These are phyloP conservation scores for Ferdinandea cuprea DNA, from an alignment of 2,888 invertebrate species.

Conservation along the genomic window DNA sequence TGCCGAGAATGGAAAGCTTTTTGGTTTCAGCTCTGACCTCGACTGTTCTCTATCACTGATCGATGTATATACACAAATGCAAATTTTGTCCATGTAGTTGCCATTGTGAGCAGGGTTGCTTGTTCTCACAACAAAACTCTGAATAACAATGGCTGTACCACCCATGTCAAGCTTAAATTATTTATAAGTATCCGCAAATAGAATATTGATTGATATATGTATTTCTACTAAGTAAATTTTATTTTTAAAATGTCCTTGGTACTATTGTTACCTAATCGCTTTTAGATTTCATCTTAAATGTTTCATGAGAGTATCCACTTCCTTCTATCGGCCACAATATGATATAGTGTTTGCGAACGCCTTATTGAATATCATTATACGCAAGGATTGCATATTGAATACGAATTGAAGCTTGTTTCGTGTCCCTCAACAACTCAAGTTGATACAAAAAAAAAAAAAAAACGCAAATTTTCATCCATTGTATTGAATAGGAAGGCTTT, in stretches of 20 bases:
- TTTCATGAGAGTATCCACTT: conserved; percentile 21
- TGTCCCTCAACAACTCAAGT: conserved; percentile 30
- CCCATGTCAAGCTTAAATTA: too few species aligned
- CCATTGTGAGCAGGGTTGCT: too few species aligned
- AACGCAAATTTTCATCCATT: conserved; percentile 29
- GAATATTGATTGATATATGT: not conserved
- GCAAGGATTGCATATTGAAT: conserved; percentile 64
- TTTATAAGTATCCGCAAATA: too few species aligned
- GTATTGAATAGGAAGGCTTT: conserved; percentile 53
- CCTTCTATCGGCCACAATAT: conserved; percentile 41
- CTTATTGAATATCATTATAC: conserved; percentile 66
- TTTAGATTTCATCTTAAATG: conserved; percentile 58
- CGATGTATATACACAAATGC: too few species aligned
- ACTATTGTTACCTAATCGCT: conserved; percentile 62
- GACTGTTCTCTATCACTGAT: too few species aligned
- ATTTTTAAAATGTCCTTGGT: conserved; percentile 13
- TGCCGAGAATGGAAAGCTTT: too few species aligned
- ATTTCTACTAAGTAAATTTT: not conserved
- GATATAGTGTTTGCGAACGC: conserved; percentile 45
- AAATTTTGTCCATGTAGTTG: too few species aligned
- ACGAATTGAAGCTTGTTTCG: conserved; percentile 51
- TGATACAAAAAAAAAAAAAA: conserved; percentile 43
- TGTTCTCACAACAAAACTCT: too few species aligned
- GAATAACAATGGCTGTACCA: too few species aligned
- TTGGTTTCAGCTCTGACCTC: too few species aligned